These are phyloP conservation scores for Echiichthys vipera DNA, from an alignment of 2,797 vertebrate genomes.

Conservation along the genomic window DNA sequence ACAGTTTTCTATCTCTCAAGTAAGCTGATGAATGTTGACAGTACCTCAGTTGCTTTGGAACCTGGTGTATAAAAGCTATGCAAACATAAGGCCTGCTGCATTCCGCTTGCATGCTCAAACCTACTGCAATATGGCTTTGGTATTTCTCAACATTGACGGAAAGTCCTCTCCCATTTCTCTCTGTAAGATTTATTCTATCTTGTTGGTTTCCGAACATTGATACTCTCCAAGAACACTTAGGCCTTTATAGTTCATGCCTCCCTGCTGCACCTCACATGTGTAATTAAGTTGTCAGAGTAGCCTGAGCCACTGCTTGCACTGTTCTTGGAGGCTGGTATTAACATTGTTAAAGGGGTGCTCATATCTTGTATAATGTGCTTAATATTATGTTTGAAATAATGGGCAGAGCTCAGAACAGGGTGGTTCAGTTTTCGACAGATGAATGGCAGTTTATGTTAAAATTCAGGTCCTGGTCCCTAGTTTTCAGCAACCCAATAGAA, in stretches of 20 bases:
- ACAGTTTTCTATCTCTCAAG: constrained; percentile 52
- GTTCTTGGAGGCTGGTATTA: constrained; percentile 56
- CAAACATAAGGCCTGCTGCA: constrained; percentile 54
- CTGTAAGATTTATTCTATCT: constrained; percentile 75
- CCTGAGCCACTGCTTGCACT: constrained; percentile 53
- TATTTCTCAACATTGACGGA: constrained; percentile 71
- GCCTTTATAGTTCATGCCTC: constrained; percentile 58
- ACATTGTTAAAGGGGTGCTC: constrained; percentile 58
- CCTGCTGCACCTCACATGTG: constrained; percentile 76
- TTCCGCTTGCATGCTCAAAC: constrained; percentile 58
- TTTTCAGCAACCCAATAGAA: constrained; percentile 35
- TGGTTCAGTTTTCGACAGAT: constrained; percentile 32
- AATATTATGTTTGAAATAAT: constrained; percentile 51
- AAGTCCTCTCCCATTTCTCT: constrained; percentile 71
- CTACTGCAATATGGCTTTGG: constrained; percentile 63
- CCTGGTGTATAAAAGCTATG: constrained; percentile 44
- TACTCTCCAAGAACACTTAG: constrained; percentile 68
- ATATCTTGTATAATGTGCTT: constrained; percentile 60
- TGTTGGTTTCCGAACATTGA: constrained; percentile 64
- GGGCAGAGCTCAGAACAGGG: constrained; percentile 2
- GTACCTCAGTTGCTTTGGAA: constrained; percentile 47
- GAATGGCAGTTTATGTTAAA: constrained; percentile 27
- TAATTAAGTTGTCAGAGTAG: constrained; percentile 76
- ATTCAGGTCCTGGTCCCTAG: constrained; percentile 8
- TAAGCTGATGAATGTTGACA: constrained; percentile 54